Conservation (phyloP, 2,888 invertebrate genomes). For the Tanypteryx hageni region DNA sequence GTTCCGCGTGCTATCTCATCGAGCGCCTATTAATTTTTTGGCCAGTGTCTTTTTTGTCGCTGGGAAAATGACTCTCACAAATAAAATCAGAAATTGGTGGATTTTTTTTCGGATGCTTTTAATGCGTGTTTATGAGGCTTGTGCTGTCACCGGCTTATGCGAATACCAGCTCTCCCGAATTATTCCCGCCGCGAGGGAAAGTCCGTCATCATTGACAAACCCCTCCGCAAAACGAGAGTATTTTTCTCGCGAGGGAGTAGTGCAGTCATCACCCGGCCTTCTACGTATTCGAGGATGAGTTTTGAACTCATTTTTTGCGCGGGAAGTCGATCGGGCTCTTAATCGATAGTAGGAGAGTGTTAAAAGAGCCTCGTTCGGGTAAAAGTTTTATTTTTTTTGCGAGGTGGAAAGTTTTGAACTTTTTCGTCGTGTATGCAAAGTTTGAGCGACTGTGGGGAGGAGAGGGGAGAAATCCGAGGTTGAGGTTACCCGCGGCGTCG, state of each 20-base stretch:
- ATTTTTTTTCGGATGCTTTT: not conserved
- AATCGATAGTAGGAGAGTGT: no score
- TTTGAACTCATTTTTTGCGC: no score
- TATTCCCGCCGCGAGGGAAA: not conserved
- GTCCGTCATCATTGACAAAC: not conserved
- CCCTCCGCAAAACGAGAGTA: not conserved
- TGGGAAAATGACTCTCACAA: not conserved
- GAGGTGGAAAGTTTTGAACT: no score
- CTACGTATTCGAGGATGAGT: no score
- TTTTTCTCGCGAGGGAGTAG: not conserved
- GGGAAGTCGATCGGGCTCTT: no score
- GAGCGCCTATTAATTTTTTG: not conserved
- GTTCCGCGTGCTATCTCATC: not conserved
- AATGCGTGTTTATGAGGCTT: not conserved
- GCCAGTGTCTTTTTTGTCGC: not conserved
- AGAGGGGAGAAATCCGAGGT: no score
- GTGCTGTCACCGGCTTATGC: not conserved
- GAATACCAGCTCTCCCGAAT: not conserved
- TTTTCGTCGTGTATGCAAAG: no score
- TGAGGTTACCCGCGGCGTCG: not conserved
- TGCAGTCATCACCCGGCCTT: not conserved
- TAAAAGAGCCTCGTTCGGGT: no score
- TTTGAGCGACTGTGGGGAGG: no score
- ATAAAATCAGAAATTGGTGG: not conserved
- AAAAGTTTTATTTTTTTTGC: no score